Evolutionary conservation across 1,140 invertebrate species (phyloP), one percentile per base, ranked within the genome.

Genomic region (Cotesia typhae): DNA sequence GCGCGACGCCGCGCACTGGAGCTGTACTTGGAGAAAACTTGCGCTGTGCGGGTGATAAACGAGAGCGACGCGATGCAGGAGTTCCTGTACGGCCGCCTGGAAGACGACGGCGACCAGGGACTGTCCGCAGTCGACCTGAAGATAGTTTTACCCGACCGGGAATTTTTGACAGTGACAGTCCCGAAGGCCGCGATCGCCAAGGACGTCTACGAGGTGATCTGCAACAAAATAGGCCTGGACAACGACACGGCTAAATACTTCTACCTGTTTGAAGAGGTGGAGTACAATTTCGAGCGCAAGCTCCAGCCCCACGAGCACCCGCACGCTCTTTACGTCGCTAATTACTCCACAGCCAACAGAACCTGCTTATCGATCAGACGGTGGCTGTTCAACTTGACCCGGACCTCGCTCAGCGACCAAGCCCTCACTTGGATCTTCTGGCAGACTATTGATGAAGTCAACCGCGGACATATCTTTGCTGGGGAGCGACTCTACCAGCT

Each of bases 1-100:
- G 92, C 94, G 3, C 89, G 98, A 71, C 88, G 98, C 75, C 89
- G 98, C 78, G 96, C 96, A 0, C 88, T 99, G 28, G 98, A 99
- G 84, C 95, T 97, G 83, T 99, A 99, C 89, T 89, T 99, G 81
- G 98, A 99, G 86, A 98, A 98, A 89, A 96, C 99, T 0, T 99
- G 98, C 88, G 96, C 98, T 5, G 95, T 99, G 2, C 90, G 97
- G 60, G 97, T 99, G 1, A 98, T 99, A 78, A 98, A 97, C 0
- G 98, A 99, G 81, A 95, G 94, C 80, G 98, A 99, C 80, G 92
- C 96, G 1, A 95, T 99, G 86, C 98, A 99, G 85, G 97, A 99
- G 82, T 99, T 99, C 87, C 89, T 99, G 0, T 97, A 96, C 0
- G 96, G 98, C 80, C 90, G 92, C 51, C 65, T 86, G 0, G 85